Percentiles rank a stretch among this genome's conserved stretches.
phyloP scores from a whole-genome alignment of 2,888 invertebrate genomes.

The Ophion obscuratus region DNA sequence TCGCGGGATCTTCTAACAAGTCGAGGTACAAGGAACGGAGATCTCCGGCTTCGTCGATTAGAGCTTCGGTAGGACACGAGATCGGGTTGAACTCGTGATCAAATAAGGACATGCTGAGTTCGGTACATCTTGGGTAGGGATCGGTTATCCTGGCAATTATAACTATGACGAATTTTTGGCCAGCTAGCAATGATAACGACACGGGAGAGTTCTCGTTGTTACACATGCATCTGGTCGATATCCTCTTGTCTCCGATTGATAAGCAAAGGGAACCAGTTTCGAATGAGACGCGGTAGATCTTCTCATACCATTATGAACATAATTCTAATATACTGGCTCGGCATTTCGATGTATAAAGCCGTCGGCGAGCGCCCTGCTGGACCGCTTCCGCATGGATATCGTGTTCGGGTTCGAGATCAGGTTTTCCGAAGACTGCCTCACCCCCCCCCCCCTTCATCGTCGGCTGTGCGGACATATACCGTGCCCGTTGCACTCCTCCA shows the following conservation, averaged over 20 bases:
- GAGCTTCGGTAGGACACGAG: neutral
- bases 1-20: neutral
- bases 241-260: slow-evolving; percentile 51
- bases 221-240: slow-evolving; percentile 9
- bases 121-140: slow-evolving; percentile 8
- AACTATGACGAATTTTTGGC: slow-evolving; percentile 10
- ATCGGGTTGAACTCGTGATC: neutral
- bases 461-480: neutral
- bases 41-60: neutral
- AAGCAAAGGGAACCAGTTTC: slow-evolving; percentile 59
- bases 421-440: slow-evolving; percentile 58
- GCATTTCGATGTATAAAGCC: slow-evolving; percentile 54
- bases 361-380: slow-evolving; percentile 33
- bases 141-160: slow-evolving; percentile 37
- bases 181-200: slow-evolving; percentile 1
- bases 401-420: slow-evolving; percentile 63
- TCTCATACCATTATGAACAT: slow-evolving; percentile 29
- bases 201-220: slow-evolving; percentile 38
- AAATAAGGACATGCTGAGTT: neutral
- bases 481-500: neutral
- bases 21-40: neutral
- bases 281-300: slow-evolving; percentile 50
- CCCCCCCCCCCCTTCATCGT: neutral
- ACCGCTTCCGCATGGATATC: slow-evolving; percentile 64
- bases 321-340: slow-evolving; percentile 42